Conservation (phyloP, 30 jellyfish, hydroid and myxozoan genomes). For the Morbakka virulenta region DNA sequence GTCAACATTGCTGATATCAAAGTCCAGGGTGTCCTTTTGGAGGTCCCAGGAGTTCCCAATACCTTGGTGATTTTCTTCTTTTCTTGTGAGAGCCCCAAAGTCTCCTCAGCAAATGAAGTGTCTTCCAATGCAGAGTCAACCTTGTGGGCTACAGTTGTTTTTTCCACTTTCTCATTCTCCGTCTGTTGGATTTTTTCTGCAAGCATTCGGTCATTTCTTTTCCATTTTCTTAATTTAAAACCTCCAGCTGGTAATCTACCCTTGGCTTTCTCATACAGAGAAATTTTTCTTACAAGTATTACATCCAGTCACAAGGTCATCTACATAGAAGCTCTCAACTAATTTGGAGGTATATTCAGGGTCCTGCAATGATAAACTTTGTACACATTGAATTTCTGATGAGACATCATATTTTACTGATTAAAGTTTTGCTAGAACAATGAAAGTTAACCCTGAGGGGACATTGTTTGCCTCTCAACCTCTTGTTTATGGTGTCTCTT, state of each 20-base stretch:
- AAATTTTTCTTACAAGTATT: not conserved
- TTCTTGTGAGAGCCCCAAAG: slow-evolving; percentile 30
- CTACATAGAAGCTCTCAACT: no score
- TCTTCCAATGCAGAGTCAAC: not conserved
- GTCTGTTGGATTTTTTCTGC: slow-evolving; percentile 11
- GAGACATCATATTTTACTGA: no score
- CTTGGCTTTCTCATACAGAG: slow-evolving; percentile 26
- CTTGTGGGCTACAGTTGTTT: not conserved
- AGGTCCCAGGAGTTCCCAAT: slow-evolving; percentile 58
- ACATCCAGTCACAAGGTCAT: slow-evolving; percentile 25
- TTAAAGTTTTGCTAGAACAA: no score
- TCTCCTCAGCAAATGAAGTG: slow-evolving; percentile 31
- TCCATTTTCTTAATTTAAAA: slow-evolving; percentile 14
- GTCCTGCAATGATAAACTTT: no score
- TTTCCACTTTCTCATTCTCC: slow-evolving; percentile 13
- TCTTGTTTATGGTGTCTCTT: no score
- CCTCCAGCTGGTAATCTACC: no score
- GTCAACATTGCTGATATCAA: slow-evolving; percentile 11
- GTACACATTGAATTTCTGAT: no score
- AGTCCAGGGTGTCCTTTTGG: slow-evolving; percentile 20
- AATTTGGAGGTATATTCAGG: no score
- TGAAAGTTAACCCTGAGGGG: no score
- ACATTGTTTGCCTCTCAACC: no score
- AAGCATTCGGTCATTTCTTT: slow-evolving; percentile 19
- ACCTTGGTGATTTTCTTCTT: slow-evolving; percentile 50